Evolutionary conservation across 2,888 invertebrate species (phyloP), one percentile per base, ranked within the genome.

Genomic region (Morpho deidamia): DNA sequence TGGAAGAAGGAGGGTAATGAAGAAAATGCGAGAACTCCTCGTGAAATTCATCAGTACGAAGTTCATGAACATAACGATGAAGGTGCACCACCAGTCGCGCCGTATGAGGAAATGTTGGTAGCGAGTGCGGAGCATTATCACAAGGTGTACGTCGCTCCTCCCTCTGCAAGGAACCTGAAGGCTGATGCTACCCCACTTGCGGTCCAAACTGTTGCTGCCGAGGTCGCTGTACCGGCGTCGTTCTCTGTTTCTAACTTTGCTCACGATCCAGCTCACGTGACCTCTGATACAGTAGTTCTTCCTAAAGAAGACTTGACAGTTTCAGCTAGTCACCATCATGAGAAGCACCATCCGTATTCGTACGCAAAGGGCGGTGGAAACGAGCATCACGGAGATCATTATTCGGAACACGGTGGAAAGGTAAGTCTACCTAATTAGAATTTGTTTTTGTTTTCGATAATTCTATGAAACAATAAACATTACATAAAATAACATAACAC

Each of bases 381-480:
- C 39, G 80, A 85, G 11, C 84, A 91, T 12, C 90, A 92, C 43
- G 82, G 78, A 0, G 86, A 89, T 11, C 90, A 92, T 60, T 81
- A 91, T 58, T 84, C 79, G 0, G 82, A 89, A 7, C 90, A 91
- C 58, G 92, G 91, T 7, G 91, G 90, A 23, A 91, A 92, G 83
- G 90, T 88, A 63, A 65, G 71, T 50, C 37, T 42, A 55, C 23
- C 5, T 49, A 42, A n/a, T 4, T 23, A 23, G 23, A 23, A 23
- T 23, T 23, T 23, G 23, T 23, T 23, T 14, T 14, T 14, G 14
- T 14, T 14, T 14, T 14, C 14, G 4, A 4, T 14, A 14, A n/a
- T n/a, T n/a, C n/a, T n/a, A n/a, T n/a, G n/a, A n/a, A n/a, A n/a
- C n/a, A n/a, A n/a, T n/a, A n/a, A n/a, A n/a, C n/a, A n/a, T n/a